Evolutionary conservation across 2,113 vertebrate species (phyloP).

Genomic region (Notothenia rossii): DNA sequence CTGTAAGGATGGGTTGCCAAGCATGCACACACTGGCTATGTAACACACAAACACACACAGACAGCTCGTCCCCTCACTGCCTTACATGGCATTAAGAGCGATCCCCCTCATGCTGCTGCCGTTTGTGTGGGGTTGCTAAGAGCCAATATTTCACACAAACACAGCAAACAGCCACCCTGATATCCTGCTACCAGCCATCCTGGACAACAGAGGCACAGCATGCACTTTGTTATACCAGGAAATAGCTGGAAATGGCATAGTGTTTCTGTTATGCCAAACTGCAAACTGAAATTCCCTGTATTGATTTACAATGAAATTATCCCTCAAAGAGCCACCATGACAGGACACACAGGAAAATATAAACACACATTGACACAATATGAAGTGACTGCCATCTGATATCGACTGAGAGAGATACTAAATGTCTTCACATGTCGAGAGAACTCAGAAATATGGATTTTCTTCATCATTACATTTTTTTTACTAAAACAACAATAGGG

Average conservation of each 20-base stretch:
- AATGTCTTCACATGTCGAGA: not conserved
- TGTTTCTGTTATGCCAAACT: not conserved
- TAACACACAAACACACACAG: constrained; percentile 37
- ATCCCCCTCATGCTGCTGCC: constrained; percentile 38
- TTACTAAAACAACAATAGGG: not conserved
- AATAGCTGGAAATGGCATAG: constrained; percentile 14
- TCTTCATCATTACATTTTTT: not conserved
- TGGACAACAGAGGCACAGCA: constrained; percentile 47
- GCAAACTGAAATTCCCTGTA: constrained; percentile 7
- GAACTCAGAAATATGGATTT: not conserved
- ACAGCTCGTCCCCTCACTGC: constrained; percentile 60
- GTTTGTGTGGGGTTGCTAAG: constrained; percentile 76
- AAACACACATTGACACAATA: not conserved
- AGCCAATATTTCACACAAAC: constrained; percentile 76
- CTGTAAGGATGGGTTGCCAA: constrained; percentile 60
- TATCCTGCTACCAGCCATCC: constrained; percentile 46
- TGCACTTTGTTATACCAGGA: constrained; percentile 38
- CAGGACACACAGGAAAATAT: not conserved
- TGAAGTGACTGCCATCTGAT: not conserved
- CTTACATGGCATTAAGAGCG: constrained; percentile 75
- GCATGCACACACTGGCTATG: constrained; percentile 56
- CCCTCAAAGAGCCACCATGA: not conserved
- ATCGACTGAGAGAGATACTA: not conserved
- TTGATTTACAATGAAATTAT: not conserved
- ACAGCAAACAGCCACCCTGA: constrained; percentile 66